Conservation (phyloP, 2,797 vertebrate species). For the Spinus pinus region DNA sequence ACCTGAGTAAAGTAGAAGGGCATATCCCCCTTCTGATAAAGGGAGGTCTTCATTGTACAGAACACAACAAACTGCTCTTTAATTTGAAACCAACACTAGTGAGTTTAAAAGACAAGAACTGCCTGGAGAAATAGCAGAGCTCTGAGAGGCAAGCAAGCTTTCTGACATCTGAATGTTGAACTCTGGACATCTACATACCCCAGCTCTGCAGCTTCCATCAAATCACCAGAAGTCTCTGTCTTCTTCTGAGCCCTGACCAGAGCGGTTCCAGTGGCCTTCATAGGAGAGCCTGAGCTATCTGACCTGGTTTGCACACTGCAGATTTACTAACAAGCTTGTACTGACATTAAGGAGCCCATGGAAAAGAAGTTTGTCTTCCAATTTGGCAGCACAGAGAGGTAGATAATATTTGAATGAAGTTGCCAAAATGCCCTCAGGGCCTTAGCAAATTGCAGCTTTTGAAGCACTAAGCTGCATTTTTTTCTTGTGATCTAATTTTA, state of each 20-base stretch:
- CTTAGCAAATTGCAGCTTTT: slow-evolving; percentile 38
- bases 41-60: neutral
- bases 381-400: neutral
- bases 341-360: neutral
- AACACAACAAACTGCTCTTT: neutral
- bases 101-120: neutral
- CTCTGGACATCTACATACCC: neutral
- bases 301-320: neutral
- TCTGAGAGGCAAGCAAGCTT: neutral
- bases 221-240: neutral
- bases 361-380: neutral
- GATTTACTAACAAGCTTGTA: neutral
- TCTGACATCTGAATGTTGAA: neutral
- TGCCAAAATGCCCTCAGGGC: neutral
- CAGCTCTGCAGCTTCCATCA: neutral
- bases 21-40: neutral
- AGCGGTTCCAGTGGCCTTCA: neutral
- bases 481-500: slow-evolving; percentile 38
- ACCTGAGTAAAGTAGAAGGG: neutral
- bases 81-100: neutral
- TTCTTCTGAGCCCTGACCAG: neutral
- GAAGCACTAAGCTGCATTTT: slow-evolving; percentile 34
- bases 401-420: neutral
- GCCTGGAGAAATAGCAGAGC: neutral
- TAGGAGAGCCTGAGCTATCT: neutral